Conservation (phyloP, 2,113 vertebrate species). For the Elephantulus edwardii region DNA sequence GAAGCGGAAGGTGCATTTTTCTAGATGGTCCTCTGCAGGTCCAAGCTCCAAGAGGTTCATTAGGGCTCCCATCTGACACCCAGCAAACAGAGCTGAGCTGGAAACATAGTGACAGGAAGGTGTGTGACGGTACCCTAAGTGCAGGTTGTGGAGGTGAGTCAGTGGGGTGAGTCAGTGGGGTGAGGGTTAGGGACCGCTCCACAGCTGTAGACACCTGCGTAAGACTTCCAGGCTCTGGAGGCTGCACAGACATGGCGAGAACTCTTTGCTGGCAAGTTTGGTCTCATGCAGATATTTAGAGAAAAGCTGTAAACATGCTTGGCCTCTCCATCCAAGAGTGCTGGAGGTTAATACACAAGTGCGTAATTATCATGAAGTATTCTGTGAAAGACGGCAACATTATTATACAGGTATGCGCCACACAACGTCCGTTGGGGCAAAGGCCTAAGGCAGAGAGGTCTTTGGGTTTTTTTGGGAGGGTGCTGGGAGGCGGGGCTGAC, state of each 20-base stretch:
- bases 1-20: neutral
- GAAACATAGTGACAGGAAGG: neutral
- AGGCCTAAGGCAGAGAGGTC: no score
- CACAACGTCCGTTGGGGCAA: neutral
- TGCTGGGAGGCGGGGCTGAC: neutral
- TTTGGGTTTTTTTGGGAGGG: neutral
- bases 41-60: neutral
- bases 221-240: neutral
- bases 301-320: neutral
- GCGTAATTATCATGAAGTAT: neutral
- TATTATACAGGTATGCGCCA: no score
- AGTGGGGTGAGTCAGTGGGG: neutral
- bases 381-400: neutral
- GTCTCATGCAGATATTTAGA: neutral
- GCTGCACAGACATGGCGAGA: neutral
- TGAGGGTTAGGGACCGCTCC: neutral
- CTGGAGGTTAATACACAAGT: neutral
- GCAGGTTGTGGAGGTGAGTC: neutral
- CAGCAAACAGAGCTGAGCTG: neutral
- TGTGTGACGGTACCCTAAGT: no score
- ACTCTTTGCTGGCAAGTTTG: conserved; percentile 4
- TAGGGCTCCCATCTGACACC: neutral
- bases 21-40: neutral
- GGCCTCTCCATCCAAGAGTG: conserved; percentile 2
- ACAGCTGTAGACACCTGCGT: neutral